Conservation (phyloP, 92 coral and sea anemone genomes). For the Porites divaricata region DNA sequence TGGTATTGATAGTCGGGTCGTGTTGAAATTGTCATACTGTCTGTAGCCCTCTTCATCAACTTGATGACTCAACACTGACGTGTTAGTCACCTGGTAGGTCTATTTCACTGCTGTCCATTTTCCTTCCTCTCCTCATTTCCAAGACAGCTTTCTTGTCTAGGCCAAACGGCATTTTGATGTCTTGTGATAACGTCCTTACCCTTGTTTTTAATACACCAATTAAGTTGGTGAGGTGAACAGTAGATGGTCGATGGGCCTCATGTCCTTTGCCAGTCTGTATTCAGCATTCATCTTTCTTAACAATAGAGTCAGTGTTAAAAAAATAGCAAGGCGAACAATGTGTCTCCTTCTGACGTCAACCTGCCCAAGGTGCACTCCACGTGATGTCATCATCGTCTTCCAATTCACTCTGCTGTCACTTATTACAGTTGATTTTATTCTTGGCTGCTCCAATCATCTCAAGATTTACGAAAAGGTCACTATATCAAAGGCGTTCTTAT, state of each 20-base stretch:
- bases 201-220: no score
- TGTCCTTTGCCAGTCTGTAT: not conserved
- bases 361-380: not conserved
- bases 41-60: no score
- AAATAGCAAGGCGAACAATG: constrained; percentile 6
- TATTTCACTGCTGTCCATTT: not conserved
- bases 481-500: constrained; percentile 48
- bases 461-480: constrained; percentile 45
- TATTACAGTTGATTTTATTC: constrained; percentile 14
- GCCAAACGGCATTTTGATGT: constrained; percentile 55
- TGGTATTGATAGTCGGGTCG: no score
- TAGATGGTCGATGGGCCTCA: not conserved
- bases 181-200: constrained; percentile 12
- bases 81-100: constrained; percentile 16
- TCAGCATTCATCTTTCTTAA: not conserved
- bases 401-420: constrained; percentile 1
- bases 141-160: constrained; percentile 17
- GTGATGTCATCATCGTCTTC: constrained; percentile 12
- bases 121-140: constrained; percentile 3
- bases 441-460: constrained; percentile 23
- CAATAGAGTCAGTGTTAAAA: constrained; percentile 4
- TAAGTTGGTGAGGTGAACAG: not conserved
- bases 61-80: no score
- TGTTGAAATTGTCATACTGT: no score
- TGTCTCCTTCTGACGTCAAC: constrained; percentile 8